Evolutionary conservation across 2,113 vertebrate genomes (phyloP), one percentile per base, ranked within the genome.

Genomic region (Stercorarius parasiticus): DNA sequence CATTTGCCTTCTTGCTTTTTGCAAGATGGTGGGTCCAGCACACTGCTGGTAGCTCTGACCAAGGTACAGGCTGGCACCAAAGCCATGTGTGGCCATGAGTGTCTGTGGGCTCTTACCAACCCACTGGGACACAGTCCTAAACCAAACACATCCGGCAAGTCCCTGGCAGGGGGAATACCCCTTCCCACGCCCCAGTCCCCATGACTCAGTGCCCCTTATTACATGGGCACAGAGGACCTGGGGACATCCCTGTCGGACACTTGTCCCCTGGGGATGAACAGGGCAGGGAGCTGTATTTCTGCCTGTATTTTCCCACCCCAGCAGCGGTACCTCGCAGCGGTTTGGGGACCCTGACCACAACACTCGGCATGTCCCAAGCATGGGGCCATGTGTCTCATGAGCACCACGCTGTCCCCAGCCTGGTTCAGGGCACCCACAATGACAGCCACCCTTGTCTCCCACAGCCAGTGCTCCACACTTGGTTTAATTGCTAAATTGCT

Each of bases 401-500:
- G 62, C 82, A 49, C 18, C 25, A 2, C 73, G 40, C n/a, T 64
- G 55, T 30, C 47, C 52, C 52, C 52, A 81, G 62, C 36, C 45
- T 5, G 5, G 15, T 62, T 81, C 58, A n/a, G 73, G 45, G 69
- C 49, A 79, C 61, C 8, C 65, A 61, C 30, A 59, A 70, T 6
- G 15, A 23, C 9, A 4, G 4, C 38, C 1, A 5, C 67, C 61
- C 32, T 26, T 17, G 10, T 47, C 49, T 52, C 21, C 36, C 26
- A 8, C 14, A 20, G 59, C 58, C 15, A 16, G 20, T 13, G 59
- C 71, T 79, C 47, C 13, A 11, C 32, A 15, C 40, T 22, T 34
- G 40, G 36, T 73, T 94, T 86, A 93, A 97, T 45, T 72, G 80
- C 58, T 96, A 94, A 97, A 95, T n/a, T 82, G 47, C 91, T 90